Evolutionary conservation across 2,888 invertebrate species (phyloP).

Genomic region (Parnassius glacialis): DNA sequence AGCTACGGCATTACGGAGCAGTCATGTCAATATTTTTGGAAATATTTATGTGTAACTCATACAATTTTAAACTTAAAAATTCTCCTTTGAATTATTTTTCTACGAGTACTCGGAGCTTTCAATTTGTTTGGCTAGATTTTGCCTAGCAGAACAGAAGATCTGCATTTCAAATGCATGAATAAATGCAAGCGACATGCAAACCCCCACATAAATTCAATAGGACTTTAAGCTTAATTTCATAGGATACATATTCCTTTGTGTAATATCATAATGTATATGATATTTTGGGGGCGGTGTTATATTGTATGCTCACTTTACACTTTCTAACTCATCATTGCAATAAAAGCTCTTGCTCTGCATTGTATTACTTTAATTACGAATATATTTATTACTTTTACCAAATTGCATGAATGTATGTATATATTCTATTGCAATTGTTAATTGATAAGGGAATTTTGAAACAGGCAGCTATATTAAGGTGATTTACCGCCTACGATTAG

Average conservation of each 20-base stretch:
- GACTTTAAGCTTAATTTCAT: slow-evolving; percentile 1
- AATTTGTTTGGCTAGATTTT: slow-evolving; percentile 75
- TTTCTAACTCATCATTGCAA: slow-evolving; percentile 22
- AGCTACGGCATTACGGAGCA: no score
- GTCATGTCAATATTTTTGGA: no score
- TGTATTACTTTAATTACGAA: slow-evolving; percentile 13
- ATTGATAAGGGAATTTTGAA: no score
- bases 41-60: no score
- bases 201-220: neutral
- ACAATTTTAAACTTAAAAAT: no score
- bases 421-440: no score
- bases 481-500: no score
- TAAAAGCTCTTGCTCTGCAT: slow-evolving; percentile 13
- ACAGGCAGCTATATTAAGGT: no score
- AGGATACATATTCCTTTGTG: neutral
- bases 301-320: slow-evolving; percentile 23
- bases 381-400: slow-evolving; percentile 3
- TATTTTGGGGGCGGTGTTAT: slow-evolving; percentile 16
- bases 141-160: slow-evolving; percentile 71
- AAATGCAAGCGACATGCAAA: slow-evolving; percentile 45
- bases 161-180: slow-evolving; percentile 63
- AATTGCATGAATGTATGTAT: no score
- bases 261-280: slow-evolving; percentile 10
- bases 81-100: no score
- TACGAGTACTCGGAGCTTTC: slow-evolving; percentile 39